These are phyloP conservation scores for Psix sp. DNA, from an alignment of 1,140 invertebrate species.

Conservation along the genomic window DNA sequence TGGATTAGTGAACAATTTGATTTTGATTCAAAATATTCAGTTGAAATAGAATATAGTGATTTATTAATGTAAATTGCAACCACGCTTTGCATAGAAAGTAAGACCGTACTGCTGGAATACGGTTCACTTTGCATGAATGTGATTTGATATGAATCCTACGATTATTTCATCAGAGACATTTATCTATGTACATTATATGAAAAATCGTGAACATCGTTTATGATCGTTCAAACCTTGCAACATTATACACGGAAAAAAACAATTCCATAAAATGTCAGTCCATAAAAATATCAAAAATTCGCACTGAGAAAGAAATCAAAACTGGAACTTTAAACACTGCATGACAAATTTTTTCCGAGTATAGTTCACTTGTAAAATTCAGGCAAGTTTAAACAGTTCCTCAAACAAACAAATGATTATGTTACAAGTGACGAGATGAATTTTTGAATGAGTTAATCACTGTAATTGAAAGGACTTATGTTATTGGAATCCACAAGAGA, in stretches of 20 bases:
- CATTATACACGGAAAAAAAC: slow-evolving; percentile 14
- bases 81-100: slow-evolving; percentile 42
- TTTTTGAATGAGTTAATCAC: background rate
- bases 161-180: slow-evolving; percentile 40
- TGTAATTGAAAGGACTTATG: background rate
- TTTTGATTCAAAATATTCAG: too few relatives aligned
- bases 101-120: too few relatives aligned
- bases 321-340: too few relatives aligned
- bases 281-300: too few relatives aligned
- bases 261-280: slow-evolving; percentile 8
- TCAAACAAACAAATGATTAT: slow-evolving; percentile 60
- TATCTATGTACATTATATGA: slow-evolving; percentile 46
- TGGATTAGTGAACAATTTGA: too few relatives aligned
- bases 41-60: background rate
- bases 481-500: too few relatives aligned
- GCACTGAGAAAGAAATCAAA: too few relatives aligned
- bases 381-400: slow-evolving; percentile 64
- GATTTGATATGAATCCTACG: slow-evolving; percentile 30
- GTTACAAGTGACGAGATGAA: slow-evolving; percentile 31
- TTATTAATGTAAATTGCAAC: slow-evolving; percentile 24
- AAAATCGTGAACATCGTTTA: slow-evolving; percentile 20
- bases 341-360: too few relatives aligned
- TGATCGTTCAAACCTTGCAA: slow-evolving; percentile 25
- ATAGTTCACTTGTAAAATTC: slow-evolving; percentile 25
- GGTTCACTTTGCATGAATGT: too few relatives aligned